These are phyloP conservation scores for Noctilio leporinus DNA, from an alignment of 2,113 vertebrate genomes.

Conservation along the genomic window DNA sequence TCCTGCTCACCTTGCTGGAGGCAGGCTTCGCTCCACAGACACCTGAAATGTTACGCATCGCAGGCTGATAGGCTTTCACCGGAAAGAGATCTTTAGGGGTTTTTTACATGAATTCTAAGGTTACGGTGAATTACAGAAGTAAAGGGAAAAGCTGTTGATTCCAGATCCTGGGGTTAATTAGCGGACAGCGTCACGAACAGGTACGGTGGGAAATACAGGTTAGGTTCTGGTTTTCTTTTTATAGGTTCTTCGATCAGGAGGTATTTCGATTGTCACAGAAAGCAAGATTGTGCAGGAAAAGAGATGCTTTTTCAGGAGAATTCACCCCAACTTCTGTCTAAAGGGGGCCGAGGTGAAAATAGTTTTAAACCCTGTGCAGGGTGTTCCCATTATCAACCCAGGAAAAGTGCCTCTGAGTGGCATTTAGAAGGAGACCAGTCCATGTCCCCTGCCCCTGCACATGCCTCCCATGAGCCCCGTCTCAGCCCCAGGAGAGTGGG, in stretches of 20 bases:
- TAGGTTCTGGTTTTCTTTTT: constrained; percentile 37
- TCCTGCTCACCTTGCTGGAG: not conserved
- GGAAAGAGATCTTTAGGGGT: not conserved
- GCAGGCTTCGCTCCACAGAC: not conserved
- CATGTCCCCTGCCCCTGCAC: not conserved
- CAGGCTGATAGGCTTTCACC: not conserved
- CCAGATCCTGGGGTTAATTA: constrained; percentile 55
- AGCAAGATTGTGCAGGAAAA: constrained; percentile 31
- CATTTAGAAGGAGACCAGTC: constrained; percentile 42
- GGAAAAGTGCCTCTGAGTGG: constrained; percentile 49
- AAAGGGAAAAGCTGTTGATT: constrained; percentile 21
- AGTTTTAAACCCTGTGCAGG: not conserved
- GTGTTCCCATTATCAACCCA: not conserved
- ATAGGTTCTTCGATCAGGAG: constrained; percentile 25
- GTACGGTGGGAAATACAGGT: constrained; percentile 9
- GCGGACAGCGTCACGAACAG: constrained; percentile 41
- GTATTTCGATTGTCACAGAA: constrained; percentile 42
- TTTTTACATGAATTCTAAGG: constrained; percentile 24
- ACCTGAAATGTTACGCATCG: not conserved
- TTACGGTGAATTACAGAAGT: constrained; percentile 42
- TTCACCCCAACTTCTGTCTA: not conserved
- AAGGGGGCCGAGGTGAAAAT: not conserved
- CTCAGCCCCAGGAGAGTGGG: constrained; percentile 41
- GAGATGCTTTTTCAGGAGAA: not conserved
- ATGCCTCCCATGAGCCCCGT: constrained; percentile 44